phyloP scores from a whole-genome alignment of 2,888 invertebrate genomes.

The Eretmocerus hayati region DNA sequence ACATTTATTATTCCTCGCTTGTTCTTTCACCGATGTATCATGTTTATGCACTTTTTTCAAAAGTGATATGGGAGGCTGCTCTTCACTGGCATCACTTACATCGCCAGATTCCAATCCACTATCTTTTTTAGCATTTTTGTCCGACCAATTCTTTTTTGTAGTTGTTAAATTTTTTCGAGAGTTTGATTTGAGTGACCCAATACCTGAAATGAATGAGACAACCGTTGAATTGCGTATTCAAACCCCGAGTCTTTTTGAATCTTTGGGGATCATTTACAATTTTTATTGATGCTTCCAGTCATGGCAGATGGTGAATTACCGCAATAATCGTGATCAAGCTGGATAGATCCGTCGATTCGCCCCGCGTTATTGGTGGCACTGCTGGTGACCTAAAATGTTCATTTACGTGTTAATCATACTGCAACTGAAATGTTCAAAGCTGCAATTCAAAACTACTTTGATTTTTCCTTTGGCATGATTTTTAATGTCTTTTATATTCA shows the following conservation, averaged over 20 bases:
- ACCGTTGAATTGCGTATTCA: no score
- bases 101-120: slow-evolving; percentile 46
- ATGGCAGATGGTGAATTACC: slow-evolving; percentile 29
- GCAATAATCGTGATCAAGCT: slow-evolving; percentile 58
- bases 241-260: not conserved
- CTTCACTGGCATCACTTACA: slow-evolving; percentile 43
- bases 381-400: slow-evolving; percentile 11
- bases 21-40: not conserved
- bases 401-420: no score
- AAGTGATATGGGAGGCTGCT: slow-evolving; percentile 17
- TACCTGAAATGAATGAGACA: no score
- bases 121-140: slow-evolving; percentile 42
- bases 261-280: not conserved
- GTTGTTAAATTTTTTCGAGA: not conserved
- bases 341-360: slow-evolving; percentile 39
- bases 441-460: no score
- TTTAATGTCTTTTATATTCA: no score
- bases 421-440: no score
- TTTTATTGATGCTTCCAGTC: slow-evolving; percentile 23
- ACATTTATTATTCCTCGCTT: not conserved
- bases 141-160: slow-evolving; percentile 22
- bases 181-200: not conserved
- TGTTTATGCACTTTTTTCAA: not conserved
- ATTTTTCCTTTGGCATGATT: no score
- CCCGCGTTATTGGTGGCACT: not conserved